A percentile compares a stretch with the other conserved stretches of the same genome.
Conservation (phyloP, 2,797 vertebrate genomes). For the Sphaeramia orbicularis region DNA sequence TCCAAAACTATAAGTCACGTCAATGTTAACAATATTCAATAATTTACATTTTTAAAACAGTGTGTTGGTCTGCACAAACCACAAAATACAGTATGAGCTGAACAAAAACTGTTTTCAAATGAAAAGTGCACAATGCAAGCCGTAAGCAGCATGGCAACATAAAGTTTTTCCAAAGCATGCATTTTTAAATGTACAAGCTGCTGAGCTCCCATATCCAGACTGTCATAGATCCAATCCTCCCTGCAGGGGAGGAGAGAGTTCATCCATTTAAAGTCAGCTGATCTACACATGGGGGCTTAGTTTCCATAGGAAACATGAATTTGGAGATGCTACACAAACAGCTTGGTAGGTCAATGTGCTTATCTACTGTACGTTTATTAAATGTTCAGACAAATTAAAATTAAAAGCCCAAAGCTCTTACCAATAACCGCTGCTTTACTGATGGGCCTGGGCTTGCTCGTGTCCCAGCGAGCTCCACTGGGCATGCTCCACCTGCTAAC, state of each 20-base stretch:
- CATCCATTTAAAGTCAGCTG: slow-evolving; percentile 50
- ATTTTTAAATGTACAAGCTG: slow-evolving; percentile 69
- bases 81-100: no score
- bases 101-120: background rate
- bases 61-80: no score
- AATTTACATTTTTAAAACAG: no score
- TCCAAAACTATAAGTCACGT: no score
- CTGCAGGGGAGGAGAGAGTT: slow-evolving; percentile 54
- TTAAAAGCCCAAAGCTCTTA: slow-evolving; percentile 72
- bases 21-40: no score
- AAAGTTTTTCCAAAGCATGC: slow-evolving; percentile 55
- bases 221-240: slow-evolving; percentile 53
- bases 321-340: slow-evolving; percentile 41
- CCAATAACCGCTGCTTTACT: slow-evolving; percentile 90
- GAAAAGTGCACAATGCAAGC: slow-evolving; percentile 1
- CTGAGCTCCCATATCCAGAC: slow-evolving; percentile 64
- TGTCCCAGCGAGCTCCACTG: slow-evolving; percentile 88
- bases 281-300: slow-evolving; percentile 47
- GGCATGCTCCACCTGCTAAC: slow-evolving; percentile 86
- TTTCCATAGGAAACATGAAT: slow-evolving; percentile 48
- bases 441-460: slow-evolving; percentile 78
- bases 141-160: slow-evolving; percentile 21
- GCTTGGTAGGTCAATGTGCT: slow-evolving; percentile 27
- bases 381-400: slow-evolving; percentile 29
- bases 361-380: slow-evolving; percentile 15